These are phyloP conservation scores for Orcinus orca DNA, from an alignment of 2,113 vertebrate genomes.

Conservation along the genomic window DNA sequence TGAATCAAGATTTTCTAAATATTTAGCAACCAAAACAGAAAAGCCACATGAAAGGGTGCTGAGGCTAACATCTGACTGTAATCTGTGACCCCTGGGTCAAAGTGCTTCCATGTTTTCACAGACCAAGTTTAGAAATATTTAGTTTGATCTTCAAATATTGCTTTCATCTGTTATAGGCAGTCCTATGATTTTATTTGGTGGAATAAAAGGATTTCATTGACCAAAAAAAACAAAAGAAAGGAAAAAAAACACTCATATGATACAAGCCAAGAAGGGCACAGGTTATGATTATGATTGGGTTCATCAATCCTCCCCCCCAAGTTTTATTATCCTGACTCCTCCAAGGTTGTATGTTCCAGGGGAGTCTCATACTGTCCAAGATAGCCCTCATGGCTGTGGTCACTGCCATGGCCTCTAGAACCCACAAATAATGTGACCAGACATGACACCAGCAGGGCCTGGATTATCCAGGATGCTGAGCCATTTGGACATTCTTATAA, in stretches of 20 bases:
- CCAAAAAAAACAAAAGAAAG: background rate
- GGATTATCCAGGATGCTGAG: background rate
- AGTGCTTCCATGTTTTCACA: background rate
- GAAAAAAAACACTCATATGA: background rate
- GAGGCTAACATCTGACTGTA: background rate
- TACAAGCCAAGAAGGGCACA: background rate
- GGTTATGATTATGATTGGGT: fast-evolving
- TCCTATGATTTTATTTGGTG: background rate
- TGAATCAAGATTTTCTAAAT: background rate
- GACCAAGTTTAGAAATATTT: background rate
- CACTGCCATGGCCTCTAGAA: background rate
- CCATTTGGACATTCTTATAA: background rate
- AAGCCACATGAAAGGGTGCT: background rate
- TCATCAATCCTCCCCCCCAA: fast-evolving
- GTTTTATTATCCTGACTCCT: background rate
- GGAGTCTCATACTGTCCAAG: background rate
- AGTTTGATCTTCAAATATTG: background rate
- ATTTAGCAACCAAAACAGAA: background rate
- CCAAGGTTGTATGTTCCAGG: background rate
- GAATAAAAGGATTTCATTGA: background rate
- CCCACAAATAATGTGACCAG: fast-evolving
- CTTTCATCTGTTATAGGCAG: background rate
- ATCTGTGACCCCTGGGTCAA: background rate
- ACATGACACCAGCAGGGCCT: background rate
- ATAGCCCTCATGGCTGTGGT: fast-evolving